Percentiles rank a stretch among this genome's conserved stretches.
phyloP scores from a whole-genome alignment of 2,888 invertebrate genomes.

The Platycheirus albimanus region DNA sequence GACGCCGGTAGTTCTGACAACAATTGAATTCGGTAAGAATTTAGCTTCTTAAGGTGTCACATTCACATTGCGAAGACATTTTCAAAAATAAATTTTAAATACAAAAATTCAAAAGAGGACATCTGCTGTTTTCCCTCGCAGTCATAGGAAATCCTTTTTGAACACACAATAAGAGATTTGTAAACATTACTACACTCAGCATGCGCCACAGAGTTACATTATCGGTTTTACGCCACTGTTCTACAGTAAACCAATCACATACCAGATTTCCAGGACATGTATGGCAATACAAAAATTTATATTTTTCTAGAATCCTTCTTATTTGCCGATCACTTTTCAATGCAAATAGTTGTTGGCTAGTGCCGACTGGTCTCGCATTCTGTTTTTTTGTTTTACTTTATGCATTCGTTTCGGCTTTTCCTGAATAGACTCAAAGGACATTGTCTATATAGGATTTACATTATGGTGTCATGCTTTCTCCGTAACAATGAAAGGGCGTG shows the following conservation, averaged over 20 bases:
- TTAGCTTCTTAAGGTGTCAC: conserved; percentile 63
- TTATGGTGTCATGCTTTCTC: conserved; percentile 68
- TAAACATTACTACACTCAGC: conserved; percentile 78
- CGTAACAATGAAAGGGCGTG: conserved; percentile 75
- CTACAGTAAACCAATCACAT: conserved; percentile 43
- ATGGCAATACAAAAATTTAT: background rate
- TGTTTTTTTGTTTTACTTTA: conserved; percentile 48
- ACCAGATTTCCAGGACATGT: too few species aligned
- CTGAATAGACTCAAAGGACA: conserved; percentile 53
- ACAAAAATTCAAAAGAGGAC: conserved; percentile 12
- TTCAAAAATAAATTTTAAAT: conserved; percentile 2
- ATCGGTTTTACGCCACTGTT: conserved; percentile 71
- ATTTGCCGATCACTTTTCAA: conserved; percentile 54
- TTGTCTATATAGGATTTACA: conserved; percentile 32
- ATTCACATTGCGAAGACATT: conserved; percentile 27
- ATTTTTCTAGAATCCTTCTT: background rate
- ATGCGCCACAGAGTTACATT: conserved; percentile 76
- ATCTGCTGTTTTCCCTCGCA: conserved; percentile 53
- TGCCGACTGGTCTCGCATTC: conserved; percentile 13
- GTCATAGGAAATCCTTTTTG: conserved; percentile 48
- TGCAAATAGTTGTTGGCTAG: conserved; percentile 25
- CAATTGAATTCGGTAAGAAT: conserved; percentile 59
- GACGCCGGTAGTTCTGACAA: conserved; percentile 41
- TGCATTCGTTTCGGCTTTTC: conserved; percentile 67
- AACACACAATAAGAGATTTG: conserved; percentile 75